Base-by-base conservation (phyloP, 2,888 invertebrate genomes). In the Microplitis manilae region DNA sequence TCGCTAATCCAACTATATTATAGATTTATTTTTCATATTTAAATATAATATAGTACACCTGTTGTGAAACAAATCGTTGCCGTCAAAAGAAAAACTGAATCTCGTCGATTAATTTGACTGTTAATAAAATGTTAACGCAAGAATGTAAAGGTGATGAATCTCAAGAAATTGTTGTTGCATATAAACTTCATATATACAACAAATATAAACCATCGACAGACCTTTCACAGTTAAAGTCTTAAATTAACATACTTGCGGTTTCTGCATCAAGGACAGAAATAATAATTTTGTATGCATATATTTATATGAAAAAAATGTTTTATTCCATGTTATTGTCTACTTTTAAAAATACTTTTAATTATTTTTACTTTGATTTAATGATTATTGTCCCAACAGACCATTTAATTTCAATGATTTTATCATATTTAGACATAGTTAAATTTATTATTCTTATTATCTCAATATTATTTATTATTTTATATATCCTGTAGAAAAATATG, bases 171-270 rank as follows among this genome's bases (percentile, higher is more conserved):
- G 13, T 50, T 50, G 50, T 50, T 50, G 50, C 50, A 50, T 50
- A 50, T 9, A 50, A 50, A 50, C 50, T 50, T 8, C 8, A 50
- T 4, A 50, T 50, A 50, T 50, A 50, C 50, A 50, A 50, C 0
- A 50, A 50, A 50, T 13, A 50, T 50, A 9, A 13, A 62, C 20
- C 15, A 15, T 62, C 62, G 20, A 62, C 5, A 62, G n/a, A 15
- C 62, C 62, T 62, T 62, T 62, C 62, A 62, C 62, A 62, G 20
- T 62, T 5, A 50, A 50, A 6, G 20, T 20, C 62, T 59, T 59
- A 9, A 59, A 13, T n/a, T n/a, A 59, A 59, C 59, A 62, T 7
- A 62, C n/a, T 62, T 62, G 62, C 62, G 62, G 62, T 62, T 62
- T 62, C 62, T 59, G 2, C 15, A 62, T 62, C 62, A 62, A 62